phyloP scores from a whole-genome alignment of 2,888 invertebrate genomes.

The Stenurella melanura region DNA sequence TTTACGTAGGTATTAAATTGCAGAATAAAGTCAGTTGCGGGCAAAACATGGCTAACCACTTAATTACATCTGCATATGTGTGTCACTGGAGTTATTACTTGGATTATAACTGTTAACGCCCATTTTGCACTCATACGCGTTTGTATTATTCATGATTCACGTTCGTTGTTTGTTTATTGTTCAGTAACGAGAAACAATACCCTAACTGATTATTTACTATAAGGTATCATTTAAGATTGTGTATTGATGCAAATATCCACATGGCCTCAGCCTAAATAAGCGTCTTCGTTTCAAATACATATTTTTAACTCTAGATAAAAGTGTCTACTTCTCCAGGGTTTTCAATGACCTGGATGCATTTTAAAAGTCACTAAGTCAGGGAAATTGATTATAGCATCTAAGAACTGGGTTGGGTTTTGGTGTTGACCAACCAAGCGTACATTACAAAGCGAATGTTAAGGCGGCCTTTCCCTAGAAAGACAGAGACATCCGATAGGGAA shows the following conservation, averaged over 20 bases:
- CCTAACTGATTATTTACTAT: neutral
- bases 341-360: neutral
- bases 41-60: constrained; percentile 11
- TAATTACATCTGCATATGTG: constrained; percentile 31
- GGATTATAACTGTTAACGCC: constrained; percentile 27
- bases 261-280: neutral
- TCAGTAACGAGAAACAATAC: neutral
- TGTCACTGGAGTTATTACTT: constrained; percentile 27
- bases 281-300: neutral
- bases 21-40: neutral
- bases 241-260: neutral
- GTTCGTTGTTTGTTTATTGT: constrained; percentile 13
- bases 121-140: constrained; percentile 2
- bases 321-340: neutral
- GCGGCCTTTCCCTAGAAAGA: no score
- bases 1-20: neutral
- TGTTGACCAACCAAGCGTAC: neutral
- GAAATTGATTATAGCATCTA: neutral
- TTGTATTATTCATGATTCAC: constrained; percentile 14
- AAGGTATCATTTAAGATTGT: constrained; percentile 7
- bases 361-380: neutral
- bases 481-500: no score
- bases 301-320: no score
- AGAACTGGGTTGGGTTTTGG: neutral
- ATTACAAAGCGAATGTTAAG: neutral